These are phyloP conservation scores for Stomatorhinus ivindoensis DNA, from an alignment of 2,113 vertebrate genomes.

Conservation along the genomic window DNA sequence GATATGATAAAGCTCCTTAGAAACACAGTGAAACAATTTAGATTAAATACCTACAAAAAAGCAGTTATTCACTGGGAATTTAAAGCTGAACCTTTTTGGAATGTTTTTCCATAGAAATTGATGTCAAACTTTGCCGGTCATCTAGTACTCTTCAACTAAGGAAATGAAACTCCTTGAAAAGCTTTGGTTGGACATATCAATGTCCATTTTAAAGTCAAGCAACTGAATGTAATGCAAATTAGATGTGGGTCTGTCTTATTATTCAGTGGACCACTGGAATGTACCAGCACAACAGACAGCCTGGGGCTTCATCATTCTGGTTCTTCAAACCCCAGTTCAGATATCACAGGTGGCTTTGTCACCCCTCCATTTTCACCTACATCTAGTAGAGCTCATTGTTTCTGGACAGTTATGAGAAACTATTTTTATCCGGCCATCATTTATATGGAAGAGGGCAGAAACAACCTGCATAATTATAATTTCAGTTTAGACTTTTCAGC, in stretches of 20 bases:
- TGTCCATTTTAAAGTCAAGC: neutral
- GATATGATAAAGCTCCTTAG: neutral
- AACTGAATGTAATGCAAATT: neutral
- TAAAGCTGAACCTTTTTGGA: neutral
- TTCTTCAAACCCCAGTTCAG: neutral
- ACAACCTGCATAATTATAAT: constrained; percentile 56
- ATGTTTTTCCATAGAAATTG: neutral
- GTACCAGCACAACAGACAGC: neutral
- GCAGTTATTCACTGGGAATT: neutral
- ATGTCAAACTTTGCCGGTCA: neutral
- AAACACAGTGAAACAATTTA: neutral
- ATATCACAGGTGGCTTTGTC: neutral
- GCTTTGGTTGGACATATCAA: neutral
- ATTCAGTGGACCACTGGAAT: neutral
- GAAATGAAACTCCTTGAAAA: neutral
- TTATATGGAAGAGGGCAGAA: constrained; percentile 49
- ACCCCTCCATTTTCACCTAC: neutral
- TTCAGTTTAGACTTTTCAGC: constrained; percentile 35
- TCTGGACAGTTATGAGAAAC: neutral
- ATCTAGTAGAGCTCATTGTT: neutral
- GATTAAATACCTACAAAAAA: neutral
- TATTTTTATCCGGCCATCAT: constrained; percentile 42
- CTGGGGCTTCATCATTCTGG: neutral
- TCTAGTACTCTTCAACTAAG: neutral
- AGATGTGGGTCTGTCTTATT: neutral